Evolutionary conservation across 1,140 invertebrate species (phyloP).

Genomic region (Lasaia peninsularis): DNA sequence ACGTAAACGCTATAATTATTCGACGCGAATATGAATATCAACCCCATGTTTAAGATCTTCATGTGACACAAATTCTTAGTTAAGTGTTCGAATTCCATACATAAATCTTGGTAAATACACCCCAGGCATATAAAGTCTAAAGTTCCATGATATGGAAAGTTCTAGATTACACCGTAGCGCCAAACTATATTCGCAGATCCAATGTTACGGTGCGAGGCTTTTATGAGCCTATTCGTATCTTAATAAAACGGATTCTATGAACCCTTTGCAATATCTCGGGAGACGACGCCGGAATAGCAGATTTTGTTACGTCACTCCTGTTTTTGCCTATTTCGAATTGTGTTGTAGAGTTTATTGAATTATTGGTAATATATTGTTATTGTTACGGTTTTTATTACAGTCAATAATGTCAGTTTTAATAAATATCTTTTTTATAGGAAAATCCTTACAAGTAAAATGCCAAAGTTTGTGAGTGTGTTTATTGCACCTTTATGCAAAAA

Average conservation of each 20-base stretch:
- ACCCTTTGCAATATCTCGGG: neutral
- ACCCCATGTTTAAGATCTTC: too few species aligned
- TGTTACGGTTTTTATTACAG: too few species aligned
- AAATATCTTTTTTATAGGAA: too few species aligned
- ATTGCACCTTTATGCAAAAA: too few species aligned
- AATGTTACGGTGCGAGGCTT: slow-evolving; percentile 5
- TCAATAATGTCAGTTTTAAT: too few species aligned
- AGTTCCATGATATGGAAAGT: neutral
- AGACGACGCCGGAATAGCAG: neutral
- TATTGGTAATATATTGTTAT: neutral
- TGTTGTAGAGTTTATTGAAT: neutral
- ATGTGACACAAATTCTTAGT: neutral
- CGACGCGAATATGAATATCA: too few species aligned
- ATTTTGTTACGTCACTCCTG: neutral
- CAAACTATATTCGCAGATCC: neutral
- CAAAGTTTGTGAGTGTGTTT: too few species aligned
- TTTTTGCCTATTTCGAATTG: neutral
- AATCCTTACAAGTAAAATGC: too few species aligned
- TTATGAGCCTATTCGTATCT: slow-evolving; percentile 2
- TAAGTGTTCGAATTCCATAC: neutral
- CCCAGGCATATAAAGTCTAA: neutral
- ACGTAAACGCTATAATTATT: too few species aligned
- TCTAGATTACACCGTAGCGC: neutral
- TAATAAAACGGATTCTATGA: slow-evolving; percentile 9
- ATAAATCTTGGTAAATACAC: neutral